Percentiles rank a stretch among this genome's conserved stretches.
These are phyloP conservation scores for Symphodus melops DNA, from an alignment of 2,113 vertebrate species.

Conservation along the genomic window DNA sequence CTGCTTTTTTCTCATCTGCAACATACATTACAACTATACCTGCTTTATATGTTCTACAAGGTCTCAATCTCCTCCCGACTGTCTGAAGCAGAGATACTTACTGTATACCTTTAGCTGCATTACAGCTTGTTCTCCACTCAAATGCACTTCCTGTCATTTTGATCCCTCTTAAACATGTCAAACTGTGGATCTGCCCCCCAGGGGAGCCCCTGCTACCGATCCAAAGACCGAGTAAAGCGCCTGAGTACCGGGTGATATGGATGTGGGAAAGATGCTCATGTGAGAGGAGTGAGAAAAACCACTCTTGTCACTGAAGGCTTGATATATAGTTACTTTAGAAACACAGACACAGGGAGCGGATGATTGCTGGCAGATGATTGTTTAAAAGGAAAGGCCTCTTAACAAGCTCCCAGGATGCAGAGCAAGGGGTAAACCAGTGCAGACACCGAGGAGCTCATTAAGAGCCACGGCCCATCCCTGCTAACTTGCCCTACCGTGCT, in stretches of 20 bases:
- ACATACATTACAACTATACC: background rate
- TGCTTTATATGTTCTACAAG: background rate
- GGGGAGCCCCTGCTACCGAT: constrained; percentile 41
- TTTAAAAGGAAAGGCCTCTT: constrained; percentile 60
- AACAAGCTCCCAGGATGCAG: constrained; percentile 69
- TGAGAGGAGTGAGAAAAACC: background rate
- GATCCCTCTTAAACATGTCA: constrained; percentile 59
- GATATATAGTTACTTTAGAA: constrained; percentile 16
- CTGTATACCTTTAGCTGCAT: constrained; percentile 17
- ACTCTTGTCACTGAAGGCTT: background rate
- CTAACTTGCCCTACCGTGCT: constrained; percentile 52
- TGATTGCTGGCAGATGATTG: constrained; percentile 51
- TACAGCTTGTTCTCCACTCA: constrained; percentile 3
- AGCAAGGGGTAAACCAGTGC: constrained; percentile 12
- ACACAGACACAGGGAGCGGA: constrained; percentile 17
- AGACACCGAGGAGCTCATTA: constrained; percentile 78
- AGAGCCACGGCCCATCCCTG: constrained; percentile 50
- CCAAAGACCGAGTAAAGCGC: constrained; percentile 49
- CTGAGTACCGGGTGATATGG: constrained; percentile 31
- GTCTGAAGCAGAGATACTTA: constrained; percentile 8
- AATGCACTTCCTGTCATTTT: constrained; percentile 41
- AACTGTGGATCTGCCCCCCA: constrained; percentile 39
- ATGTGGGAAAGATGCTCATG: background rate
- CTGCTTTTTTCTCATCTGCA: constrained; percentile 17
- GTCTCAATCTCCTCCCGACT: background rate